Conservation (phyloP, 2,113 vertebrate species). For the Oncorhynchus masou region DNA sequence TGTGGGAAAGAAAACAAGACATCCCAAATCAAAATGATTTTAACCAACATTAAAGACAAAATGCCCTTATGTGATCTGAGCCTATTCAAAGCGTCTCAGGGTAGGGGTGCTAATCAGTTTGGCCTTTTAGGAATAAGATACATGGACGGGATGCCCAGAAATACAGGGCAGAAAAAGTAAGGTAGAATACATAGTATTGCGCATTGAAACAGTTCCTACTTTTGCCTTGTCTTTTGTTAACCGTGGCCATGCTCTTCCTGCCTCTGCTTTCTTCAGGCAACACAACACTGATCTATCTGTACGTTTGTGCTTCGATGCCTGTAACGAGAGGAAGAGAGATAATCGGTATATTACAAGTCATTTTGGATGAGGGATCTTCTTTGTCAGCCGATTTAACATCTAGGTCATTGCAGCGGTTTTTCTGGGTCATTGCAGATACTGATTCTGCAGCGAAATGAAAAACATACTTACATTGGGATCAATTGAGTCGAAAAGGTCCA, state of each 20-base stretch:
- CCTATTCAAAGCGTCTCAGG: no score
- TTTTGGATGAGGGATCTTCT: not conserved
- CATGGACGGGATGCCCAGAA: slow-evolving; percentile 19
- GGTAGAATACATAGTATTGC: not conserved
- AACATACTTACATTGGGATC: slow-evolving; percentile 88
- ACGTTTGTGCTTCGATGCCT: slow-evolving; percentile 97
- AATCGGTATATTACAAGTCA: not conserved
- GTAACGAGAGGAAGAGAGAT: slow-evolving; percentile 15
- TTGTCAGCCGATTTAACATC: not conserved
- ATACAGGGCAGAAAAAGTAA: not conserved
- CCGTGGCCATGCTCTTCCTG: slow-evolving; percentile 91
- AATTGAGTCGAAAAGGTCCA: slow-evolving; percentile 93
- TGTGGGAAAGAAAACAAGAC: slow-evolving; percentile 43
- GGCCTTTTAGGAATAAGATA: not conserved
- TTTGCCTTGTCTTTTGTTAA: slow-evolving; percentile 95
- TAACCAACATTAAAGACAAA: no score
- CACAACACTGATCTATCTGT: slow-evolving; percentile 96
- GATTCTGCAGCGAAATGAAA: not conserved
- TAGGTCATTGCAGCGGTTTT: no score
- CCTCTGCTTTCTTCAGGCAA: slow-evolving; percentile 94
- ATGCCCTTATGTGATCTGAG: no score
- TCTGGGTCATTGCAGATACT: slow-evolving; percentile 78
- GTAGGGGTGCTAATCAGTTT: no score
- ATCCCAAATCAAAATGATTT: not conserved
- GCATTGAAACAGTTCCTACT: slow-evolving; percentile 60